A percentile compares a stretch with the other conserved stretches of the same genome.
These are phyloP conservation scores for Squalus acanthias DNA, from an alignment of 2,797 vertebrate genomes.

Conservation along the genomic window DNA sequence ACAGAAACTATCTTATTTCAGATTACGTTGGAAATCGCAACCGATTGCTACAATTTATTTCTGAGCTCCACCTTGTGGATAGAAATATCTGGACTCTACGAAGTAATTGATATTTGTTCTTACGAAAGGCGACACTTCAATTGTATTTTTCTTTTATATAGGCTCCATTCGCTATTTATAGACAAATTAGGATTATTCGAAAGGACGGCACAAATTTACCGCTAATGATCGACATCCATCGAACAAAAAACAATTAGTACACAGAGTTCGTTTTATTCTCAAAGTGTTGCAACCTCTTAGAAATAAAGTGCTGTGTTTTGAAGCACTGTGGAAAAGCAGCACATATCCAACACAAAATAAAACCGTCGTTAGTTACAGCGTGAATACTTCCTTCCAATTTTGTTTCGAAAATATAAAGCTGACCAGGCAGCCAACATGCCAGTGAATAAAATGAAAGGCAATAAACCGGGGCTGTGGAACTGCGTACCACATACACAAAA, in stretches of 20 bases:
- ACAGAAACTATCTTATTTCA: constrained; percentile 1
- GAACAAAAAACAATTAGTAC: background rate
- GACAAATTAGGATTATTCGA: background rate
- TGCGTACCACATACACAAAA: background rate
- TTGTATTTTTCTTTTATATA: background rate
- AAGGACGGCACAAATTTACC: background rate
- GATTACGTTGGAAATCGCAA: background rate
- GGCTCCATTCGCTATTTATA: background rate
- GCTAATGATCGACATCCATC: too few species aligned
- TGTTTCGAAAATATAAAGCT: background rate
- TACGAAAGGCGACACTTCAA: background rate
- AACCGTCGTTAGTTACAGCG: background rate
- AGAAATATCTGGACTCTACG: background rate
- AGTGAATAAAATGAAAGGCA: background rate
- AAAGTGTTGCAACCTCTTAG: background rate
- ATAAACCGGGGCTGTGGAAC: too few species aligned
- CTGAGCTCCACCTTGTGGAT: constrained; percentile 37
- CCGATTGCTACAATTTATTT: background rate
- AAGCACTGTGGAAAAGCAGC: background rate
- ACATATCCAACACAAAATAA: background rate
- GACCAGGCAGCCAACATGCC: background rate
- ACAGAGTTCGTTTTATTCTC: background rate
- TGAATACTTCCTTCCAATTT: background rate
- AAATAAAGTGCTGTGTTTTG: background rate
- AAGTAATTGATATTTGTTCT: background rate